Evolutionary conservation across 2,888 invertebrate genomes (phyloP).

Genomic region (Callyntrura sp.): DNA sequence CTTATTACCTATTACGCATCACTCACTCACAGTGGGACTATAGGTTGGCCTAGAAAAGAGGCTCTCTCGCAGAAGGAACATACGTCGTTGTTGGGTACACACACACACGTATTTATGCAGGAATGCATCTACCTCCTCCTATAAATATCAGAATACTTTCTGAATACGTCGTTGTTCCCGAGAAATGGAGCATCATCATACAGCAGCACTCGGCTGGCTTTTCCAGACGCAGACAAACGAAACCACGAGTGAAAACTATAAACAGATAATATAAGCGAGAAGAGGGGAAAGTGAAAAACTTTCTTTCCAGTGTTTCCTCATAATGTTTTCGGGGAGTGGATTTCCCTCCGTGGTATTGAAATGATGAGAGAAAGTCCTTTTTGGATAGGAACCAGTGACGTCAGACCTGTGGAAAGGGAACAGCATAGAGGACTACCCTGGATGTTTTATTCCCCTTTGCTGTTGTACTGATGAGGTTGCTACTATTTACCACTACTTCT

Average conservation of each 20-base stretch:
- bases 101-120: constrained; percentile 32
- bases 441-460: constrained; percentile 44
- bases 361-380: constrained; percentile 56
- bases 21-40: constrained; percentile 10
- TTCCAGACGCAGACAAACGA: constrained; percentile 3
- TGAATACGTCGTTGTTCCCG: background rate
- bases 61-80: background rate
- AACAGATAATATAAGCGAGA: background rate
- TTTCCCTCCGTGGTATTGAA: constrained; percentile 50
- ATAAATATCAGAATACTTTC: constrained; percentile 19
- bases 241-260: background rate
- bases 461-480: background rate
- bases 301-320: constrained; percentile 10
- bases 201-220: background rate
- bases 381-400: constrained; percentile 76
- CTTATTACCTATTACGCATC: constrained; percentile 23
- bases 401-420: constrained; percentile 63
- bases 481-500: constrained; percentile 19
- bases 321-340: constrained; percentile 35
- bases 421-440: constrained; percentile 45
- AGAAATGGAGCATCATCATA: constrained; percentile 17
- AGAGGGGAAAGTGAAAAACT: constrained; percentile 40
- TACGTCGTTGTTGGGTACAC: background rate
- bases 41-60: constrained; percentile 34
- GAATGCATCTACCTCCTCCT: background rate